These are phyloP conservation scores for Chamaea fasciata DNA, from an alignment of 2,113 vertebrate genomes.

Conservation along the genomic window DNA sequence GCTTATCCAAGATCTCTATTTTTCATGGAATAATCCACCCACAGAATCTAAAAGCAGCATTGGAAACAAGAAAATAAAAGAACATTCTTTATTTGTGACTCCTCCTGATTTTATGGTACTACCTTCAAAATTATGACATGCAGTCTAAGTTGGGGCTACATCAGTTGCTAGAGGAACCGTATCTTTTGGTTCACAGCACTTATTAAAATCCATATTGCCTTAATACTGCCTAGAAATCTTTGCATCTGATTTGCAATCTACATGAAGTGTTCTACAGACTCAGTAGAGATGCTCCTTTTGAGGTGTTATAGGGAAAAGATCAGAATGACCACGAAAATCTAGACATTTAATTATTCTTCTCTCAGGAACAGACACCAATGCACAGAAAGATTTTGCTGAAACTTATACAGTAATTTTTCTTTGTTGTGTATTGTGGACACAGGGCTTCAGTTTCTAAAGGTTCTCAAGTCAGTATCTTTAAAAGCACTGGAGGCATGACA, in stretches of 20 bases:
- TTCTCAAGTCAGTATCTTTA: background rate
- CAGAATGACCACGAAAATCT: background rate
- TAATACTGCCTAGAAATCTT: background rate
- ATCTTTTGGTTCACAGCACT: background rate
- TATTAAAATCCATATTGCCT: background rate
- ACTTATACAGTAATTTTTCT: background rate
- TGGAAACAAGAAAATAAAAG: conserved; percentile 9
- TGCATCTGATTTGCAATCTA: background rate
- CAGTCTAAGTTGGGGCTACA: background rate
- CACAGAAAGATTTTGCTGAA: background rate
- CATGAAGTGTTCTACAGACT: background rate
- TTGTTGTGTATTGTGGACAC: background rate
- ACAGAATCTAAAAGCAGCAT: conserved; percentile 26
- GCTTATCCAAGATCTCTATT: conserved; percentile 36
- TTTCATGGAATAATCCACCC: conserved; percentile 35
- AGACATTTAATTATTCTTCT: background rate
- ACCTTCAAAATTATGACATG: background rate
- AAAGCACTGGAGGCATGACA: background rate
- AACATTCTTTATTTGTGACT: background rate
- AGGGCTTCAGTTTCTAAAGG: background rate
- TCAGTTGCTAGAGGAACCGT: background rate
- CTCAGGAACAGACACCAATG: background rate
- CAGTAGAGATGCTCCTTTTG: background rate
- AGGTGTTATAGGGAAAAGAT: background rate
- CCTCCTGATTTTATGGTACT: background rate